Conservation (phyloP, 2,888 invertebrate species). For the Amiota mariae region DNA sequence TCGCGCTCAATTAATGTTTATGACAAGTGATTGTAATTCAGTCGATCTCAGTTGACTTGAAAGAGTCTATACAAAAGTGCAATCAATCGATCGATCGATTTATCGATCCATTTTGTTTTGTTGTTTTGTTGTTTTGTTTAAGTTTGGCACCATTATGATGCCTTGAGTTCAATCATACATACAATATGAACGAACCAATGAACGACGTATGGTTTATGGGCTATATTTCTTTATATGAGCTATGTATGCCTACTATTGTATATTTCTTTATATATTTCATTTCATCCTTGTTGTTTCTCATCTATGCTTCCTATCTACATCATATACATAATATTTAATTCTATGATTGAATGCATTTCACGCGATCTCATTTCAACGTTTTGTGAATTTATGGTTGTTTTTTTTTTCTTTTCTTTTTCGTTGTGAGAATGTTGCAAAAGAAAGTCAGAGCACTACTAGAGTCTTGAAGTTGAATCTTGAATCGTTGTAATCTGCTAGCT, state of each 20-base stretch:
- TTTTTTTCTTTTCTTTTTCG: slow-evolving; percentile 12
- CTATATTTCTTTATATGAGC: not conserved
- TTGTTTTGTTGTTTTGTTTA: too few relatives aligned
- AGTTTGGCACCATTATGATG: too few relatives aligned
- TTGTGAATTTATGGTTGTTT: slow-evolving; percentile 23
- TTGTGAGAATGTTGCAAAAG: slow-evolving; percentile 7
- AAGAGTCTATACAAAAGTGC: too few relatives aligned
- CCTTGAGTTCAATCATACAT: too few relatives aligned
- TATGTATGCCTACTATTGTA: too few relatives aligned
- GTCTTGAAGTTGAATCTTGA: not conserved
- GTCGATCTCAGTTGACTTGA: too few relatives aligned
- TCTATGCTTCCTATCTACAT: not conserved
- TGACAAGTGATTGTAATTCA: slow-evolving; percentile 67
- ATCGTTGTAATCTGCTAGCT: slow-evolving; percentile 46
- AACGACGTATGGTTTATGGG: not conserved
- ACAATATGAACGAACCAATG: not conserved
- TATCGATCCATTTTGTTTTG: too few relatives aligned
- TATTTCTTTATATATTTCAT: too few relatives aligned
- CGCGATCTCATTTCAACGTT: not conserved
- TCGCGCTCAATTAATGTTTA: slow-evolving; percentile 64
- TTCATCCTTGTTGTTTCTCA: too few relatives aligned
- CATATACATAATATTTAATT: not conserved
- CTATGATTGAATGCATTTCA: slow-evolving; percentile 19
- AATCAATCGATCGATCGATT: too few relatives aligned
- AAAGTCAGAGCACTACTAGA: not conserved